phyloP scores from a whole-genome alignment of 2,113 vertebrate genomes.

The Vulpes lagopus region DNA sequence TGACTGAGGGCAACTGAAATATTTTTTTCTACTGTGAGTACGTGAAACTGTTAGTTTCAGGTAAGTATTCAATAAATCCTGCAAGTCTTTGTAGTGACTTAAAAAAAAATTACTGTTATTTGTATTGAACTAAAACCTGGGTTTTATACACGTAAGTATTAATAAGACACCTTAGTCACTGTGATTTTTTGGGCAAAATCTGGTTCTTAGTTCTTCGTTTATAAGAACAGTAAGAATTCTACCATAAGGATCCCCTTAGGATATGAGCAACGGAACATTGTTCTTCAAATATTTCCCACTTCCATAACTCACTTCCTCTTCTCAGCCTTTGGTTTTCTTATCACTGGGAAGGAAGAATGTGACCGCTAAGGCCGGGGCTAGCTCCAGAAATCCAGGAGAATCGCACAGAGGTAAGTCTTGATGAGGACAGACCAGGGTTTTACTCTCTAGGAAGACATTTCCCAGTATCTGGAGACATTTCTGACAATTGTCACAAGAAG shows the following conservation, averaged over 20 bases:
- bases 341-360: neutral
- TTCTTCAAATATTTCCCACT: neutral
- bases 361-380: neutral
- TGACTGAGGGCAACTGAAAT: neutral
- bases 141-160: neutral
- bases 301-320: neutral
- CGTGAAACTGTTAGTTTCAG: neutral
- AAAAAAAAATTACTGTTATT: neutral
- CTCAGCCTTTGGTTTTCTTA: neutral
- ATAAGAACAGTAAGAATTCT: neutral
- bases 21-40: neutral
- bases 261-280: neutral
- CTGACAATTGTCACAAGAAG: neutral
- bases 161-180: neutral
- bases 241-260: neutral
- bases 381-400: neutral
- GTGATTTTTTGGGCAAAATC: neutral
- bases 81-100: neutral
- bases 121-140: neutral
- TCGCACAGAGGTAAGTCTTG: neutral
- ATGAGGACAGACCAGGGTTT: neutral
- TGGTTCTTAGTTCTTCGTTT: neutral
- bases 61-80: neutral
- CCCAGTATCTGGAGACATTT: neutral
- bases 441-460: neutral